Conservation (phyloP, 1,140 invertebrate species). For the Drosophila arawakana region DNA sequence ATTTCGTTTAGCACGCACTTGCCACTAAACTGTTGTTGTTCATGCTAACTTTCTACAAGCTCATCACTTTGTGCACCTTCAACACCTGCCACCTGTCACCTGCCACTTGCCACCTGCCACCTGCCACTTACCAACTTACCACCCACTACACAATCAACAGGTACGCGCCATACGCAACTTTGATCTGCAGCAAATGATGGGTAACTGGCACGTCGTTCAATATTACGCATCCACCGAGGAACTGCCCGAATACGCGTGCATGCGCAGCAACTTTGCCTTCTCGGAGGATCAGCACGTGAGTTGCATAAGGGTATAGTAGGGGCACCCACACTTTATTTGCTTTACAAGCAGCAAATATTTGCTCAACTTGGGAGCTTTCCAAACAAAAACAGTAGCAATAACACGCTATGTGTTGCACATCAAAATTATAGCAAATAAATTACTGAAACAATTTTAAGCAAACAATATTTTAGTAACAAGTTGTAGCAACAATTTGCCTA, state of each 20-base stretch:
- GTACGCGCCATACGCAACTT: constrained; percentile 86
- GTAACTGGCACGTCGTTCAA: constrained; percentile 92
- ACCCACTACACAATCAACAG: constrained; percentile 47
- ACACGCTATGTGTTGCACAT: no score
- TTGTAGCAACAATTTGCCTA: no score
- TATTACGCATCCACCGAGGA: constrained; percentile 95
- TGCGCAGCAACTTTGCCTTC: constrained; percentile 90
- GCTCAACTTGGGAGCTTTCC: no score
- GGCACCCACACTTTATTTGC: neutral
- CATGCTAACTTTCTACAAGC: constrained; percentile 18
- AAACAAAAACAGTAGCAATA: no score
- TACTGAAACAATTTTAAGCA: no score
- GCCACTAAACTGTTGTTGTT: constrained; percentile 8
- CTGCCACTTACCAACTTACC: neutral
- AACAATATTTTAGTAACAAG: no score
- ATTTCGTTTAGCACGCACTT: constrained; percentile 43
- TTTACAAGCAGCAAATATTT: no score
- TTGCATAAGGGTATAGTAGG: neutral
- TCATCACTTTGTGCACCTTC: constrained; percentile 10
- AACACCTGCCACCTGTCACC: neutral
- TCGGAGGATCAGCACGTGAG: constrained; percentile 79
- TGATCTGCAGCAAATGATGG: constrained; percentile 87
- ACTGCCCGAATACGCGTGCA: constrained; percentile 91
- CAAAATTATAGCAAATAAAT: no score
- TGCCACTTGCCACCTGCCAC: neutral